A percentile compares a stretch with the other conserved stretches of the same genome.
These are phyloP conservation scores for Apis dorsata DNA, from an alignment of 1,140 invertebrate genomes.

Conservation along the genomic window DNA sequence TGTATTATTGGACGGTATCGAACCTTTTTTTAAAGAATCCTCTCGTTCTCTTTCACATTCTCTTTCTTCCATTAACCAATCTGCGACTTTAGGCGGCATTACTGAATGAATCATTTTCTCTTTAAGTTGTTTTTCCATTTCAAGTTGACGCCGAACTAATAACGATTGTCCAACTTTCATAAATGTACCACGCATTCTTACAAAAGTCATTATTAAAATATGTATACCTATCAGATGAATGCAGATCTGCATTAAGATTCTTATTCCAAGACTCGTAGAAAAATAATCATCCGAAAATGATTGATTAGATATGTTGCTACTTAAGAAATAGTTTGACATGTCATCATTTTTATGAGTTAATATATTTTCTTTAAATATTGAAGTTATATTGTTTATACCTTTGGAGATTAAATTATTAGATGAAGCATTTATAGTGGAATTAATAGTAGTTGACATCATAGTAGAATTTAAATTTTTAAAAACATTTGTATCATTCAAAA, in stretches of 20 bases:
- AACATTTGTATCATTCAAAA: slow-evolving; percentile 37
- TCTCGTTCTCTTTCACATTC: slow-evolving; percentile 81
- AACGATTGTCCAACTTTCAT: slow-evolving; percentile 97
- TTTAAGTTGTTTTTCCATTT: slow-evolving; percentile 96
- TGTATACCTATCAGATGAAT: slow-evolving; percentile 96
- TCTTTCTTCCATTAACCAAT: slow-evolving; percentile 90
- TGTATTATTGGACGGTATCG: slow-evolving; percentile 79
- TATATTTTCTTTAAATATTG: slow-evolving; percentile 21
- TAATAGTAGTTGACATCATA: slow-evolving; percentile 32
- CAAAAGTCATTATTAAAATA: slow-evolving; percentile 95
- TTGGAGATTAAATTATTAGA: slow-evolving; percentile 25
- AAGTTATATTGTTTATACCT: slow-evolving; percentile 28
- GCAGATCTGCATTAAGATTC: slow-evolving; percentile 91
- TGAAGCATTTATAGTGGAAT: slow-evolving; percentile 47
- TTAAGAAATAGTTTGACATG: slow-evolving; percentile 39
- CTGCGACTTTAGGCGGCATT: slow-evolving; percentile 95
- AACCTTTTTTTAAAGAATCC: slow-evolving; percentile 78
- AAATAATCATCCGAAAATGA: slow-evolving; percentile 62
- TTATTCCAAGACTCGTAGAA: slow-evolving; percentile 84
- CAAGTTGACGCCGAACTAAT: slow-evolving; percentile 91
- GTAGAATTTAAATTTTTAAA: slow-evolving; percentile 56
- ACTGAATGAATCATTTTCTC: slow-evolving; percentile 99
- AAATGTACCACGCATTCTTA: slow-evolving; percentile 95
- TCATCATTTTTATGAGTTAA: slow-evolving; percentile 11
- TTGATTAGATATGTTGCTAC: slow-evolving; percentile 42